Percentiles rank a stretch among this genome's conserved stretches.
Conservation (phyloP, 2,113 vertebrate genomes). For the Tetrax tetrax region DNA sequence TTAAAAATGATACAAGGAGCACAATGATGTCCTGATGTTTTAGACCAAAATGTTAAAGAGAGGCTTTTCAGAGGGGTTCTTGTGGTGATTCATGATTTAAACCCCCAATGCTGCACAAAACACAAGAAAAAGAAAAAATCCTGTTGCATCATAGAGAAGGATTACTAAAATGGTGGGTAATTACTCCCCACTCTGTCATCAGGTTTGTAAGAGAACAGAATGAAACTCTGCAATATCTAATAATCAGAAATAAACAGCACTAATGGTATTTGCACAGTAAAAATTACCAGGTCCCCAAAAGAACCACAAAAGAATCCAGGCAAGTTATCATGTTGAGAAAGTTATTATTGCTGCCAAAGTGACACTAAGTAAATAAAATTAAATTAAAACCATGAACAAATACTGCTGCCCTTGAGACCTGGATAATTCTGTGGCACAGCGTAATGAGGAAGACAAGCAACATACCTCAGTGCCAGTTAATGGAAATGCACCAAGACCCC, state of each 20-base stretch:
- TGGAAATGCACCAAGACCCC: background rate
- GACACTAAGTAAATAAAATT: conserved; percentile 1
- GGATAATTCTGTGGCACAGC: background rate
- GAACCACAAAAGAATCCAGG: background rate
- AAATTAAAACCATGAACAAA: background rate
- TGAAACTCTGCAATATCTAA: background rate
- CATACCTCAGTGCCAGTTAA: background rate
- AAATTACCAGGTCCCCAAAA: background rate
- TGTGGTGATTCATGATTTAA: background rate
- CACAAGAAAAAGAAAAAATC: fast-evolving
- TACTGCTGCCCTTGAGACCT: background rate
- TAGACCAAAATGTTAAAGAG: background rate
- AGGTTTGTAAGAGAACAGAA: background rate
- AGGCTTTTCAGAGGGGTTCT: background rate
- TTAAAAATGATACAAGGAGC: background rate
- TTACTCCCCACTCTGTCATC: background rate
- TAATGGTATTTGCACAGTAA: background rate
- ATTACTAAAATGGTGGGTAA: background rate
- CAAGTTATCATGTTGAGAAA: conserved; percentile 6
- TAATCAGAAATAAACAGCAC: background rate
- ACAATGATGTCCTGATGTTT: background rate
- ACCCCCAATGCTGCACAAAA: background rate
- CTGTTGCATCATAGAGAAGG: background rate
- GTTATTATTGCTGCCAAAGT: background rate
- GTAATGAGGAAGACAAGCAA: background rate